Percentiles rank a stretch among this genome's conserved stretches.
These are phyloP conservation scores for Halictus ligatus DNA, from an alignment of 2,888 invertebrate species.

Conservation along the genomic window DNA sequence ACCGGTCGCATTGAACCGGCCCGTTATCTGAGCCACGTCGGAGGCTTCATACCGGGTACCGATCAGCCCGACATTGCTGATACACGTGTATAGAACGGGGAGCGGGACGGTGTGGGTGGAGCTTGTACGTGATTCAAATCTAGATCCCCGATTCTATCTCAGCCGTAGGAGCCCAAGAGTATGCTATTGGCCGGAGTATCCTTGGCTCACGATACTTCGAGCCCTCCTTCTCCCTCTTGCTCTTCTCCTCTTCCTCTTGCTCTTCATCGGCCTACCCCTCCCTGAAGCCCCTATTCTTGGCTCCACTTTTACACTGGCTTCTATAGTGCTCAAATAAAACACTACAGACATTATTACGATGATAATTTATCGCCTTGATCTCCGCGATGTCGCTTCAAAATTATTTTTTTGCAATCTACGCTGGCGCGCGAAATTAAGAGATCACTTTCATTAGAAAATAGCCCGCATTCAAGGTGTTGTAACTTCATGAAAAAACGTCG, in stretches of 20 bases:
- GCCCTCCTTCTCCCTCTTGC: conserved; percentile 21
- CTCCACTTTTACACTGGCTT: conserved; percentile 3
- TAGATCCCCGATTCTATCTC: conserved; percentile 80
- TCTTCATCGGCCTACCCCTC: background rate
- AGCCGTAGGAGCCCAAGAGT: conserved; percentile 66
- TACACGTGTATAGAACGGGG: conserved; percentile 43
- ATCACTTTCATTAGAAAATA: too few relatives aligned
- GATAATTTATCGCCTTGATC: background rate
- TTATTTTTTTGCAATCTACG: background rate
- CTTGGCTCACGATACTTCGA: conserved; percentile 67
- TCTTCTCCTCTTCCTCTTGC: background rate
- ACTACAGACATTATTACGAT: background rate
- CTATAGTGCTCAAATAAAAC: background rate
- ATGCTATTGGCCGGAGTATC: conserved; percentile 77
- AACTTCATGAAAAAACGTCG: too few relatives aligned
- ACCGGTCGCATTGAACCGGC: conserved; percentile 1
- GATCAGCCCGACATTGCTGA: conserved; percentile 45
- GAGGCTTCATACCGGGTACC: conserved; percentile 29
- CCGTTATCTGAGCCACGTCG: conserved; percentile 33
- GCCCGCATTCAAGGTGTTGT: too few relatives aligned
- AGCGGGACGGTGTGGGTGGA: conserved; percentile 27
- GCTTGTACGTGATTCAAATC: conserved; percentile 82
- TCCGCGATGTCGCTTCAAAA: background rate
- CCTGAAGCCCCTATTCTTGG: background rate
- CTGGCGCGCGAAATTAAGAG: too few relatives aligned